These are phyloP conservation scores for Protaetia brevitarsis DNA, from an alignment of 1,140 invertebrate genomes.

Conservation along the genomic window DNA sequence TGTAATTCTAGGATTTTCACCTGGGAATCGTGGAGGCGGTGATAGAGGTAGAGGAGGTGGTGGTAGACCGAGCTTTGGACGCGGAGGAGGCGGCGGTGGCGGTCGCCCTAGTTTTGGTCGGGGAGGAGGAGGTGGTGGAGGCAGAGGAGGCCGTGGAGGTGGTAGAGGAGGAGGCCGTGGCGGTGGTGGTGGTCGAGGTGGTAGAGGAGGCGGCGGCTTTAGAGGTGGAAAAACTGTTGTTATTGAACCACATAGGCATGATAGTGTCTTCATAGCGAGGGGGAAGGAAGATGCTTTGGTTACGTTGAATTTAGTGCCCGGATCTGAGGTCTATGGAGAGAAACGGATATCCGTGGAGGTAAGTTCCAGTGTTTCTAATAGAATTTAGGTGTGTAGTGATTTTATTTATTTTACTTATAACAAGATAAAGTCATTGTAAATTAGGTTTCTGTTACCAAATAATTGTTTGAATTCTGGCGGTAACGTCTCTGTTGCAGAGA, in stretches of 20 bases:
- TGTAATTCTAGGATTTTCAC: conserved; percentile 50
- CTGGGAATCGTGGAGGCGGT: conserved; percentile 35
- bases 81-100: conserved; percentile 35
- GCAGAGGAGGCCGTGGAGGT: conserved; percentile 35
- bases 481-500: too few species aligned
- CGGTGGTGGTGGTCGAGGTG: conserved; percentile 52
- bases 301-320: conserved; percentile 91
- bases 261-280: conserved; percentile 96
- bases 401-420: too few species aligned
- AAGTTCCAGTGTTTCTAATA: conserved; percentile 47
- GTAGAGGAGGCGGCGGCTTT: conserved; percentile 73
- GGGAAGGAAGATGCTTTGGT: conserved; percentile 97
- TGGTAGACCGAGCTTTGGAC: conserved; percentile 26
- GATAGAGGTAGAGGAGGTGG: conserved; percentile 35
- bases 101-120: conserved; percentile 31
- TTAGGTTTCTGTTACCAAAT: too few species aligned
- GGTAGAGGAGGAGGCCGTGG: conserved; percentile 44
- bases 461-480: too few species aligned
- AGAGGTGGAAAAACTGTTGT: conserved; percentile 90
- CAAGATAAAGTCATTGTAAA: too few species aligned
- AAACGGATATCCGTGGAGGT: conserved; percentile 97
- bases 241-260: conserved; percentile 95
- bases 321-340: conserved; percentile 97
- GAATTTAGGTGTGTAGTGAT: too few species aligned
- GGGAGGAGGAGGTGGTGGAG: conserved; percentile 37